Percentiles rank a stretch among this genome's conserved stretches.
Conservation (phyloP, 2,888 invertebrate species). For the Mythimna vitellina region DNA sequence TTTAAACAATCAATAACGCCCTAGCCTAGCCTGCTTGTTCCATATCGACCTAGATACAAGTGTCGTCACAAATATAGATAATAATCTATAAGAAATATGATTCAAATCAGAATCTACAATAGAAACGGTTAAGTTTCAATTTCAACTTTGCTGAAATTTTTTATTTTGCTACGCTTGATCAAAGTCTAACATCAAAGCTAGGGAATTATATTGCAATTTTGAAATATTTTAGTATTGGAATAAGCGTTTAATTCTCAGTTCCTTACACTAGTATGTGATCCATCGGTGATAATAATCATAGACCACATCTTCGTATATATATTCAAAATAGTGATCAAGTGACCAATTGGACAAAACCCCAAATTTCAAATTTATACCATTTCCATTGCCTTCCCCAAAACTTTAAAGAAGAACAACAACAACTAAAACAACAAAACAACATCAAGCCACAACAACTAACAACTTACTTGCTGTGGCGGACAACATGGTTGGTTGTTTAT, state of each 20-base stretch:
- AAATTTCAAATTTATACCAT: not conserved
- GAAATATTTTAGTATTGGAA: too few species aligned
- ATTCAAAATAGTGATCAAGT: too few species aligned
- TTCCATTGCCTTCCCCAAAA: constrained; percentile 36
- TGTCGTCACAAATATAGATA: not conserved
- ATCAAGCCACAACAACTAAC: constrained; percentile 51
- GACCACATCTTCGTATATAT: too few species aligned
- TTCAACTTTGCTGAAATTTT: not conserved
- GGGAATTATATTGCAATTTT: not conserved
- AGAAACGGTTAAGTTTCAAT: not conserved
- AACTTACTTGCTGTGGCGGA: constrained; percentile 92
- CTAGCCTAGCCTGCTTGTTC: not conserved
- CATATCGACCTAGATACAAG: constrained; percentile 22
- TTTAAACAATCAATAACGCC: constrained; percentile 42
- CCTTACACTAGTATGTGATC: too few species aligned
- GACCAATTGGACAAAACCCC: too few species aligned
- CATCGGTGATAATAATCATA: too few species aligned
- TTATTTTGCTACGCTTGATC: not conserved
- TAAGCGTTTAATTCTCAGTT: too few species aligned
- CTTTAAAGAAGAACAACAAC: constrained; percentile 14
- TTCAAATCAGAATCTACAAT: not conserved
- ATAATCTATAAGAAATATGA: not conserved
- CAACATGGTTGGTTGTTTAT: constrained; percentile 96
- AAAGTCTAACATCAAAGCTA: not conserved
- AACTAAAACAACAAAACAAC: constrained; percentile 46